phyloP scores from a whole-genome alignment of 2,888 invertebrate genomes.

The Lasioglossum figueresi region DNA sequence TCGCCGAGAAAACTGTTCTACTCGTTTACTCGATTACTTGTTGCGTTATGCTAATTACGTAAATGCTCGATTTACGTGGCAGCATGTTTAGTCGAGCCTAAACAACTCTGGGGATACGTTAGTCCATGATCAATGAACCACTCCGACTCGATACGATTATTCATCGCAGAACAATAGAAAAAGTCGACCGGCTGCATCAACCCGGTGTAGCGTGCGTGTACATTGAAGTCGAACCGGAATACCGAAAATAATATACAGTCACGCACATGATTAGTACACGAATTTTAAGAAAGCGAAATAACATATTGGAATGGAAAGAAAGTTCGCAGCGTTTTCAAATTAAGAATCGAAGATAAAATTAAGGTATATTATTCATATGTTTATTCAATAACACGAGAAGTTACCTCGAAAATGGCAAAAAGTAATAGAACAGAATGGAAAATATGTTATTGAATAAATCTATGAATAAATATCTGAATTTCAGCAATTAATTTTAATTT shows the following conservation, averaged over 20 bases:
- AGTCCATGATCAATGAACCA: slow-evolving; percentile 46
- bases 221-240: not conserved
- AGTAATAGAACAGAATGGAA: too few relatives aligned
- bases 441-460: too few relatives aligned
- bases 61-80: slow-evolving; percentile 48
- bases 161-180: slow-evolving; percentile 45
- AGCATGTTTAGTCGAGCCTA: slow-evolving; percentile 32
- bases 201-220: slow-evolving; percentile 2
- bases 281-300: too few relatives aligned
- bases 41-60: slow-evolving; percentile 44
- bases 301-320: too few relatives aligned
- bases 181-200: slow-evolving; percentile 8
- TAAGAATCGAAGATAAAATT: too few relatives aligned
- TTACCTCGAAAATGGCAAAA: too few relatives aligned
- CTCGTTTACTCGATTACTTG: slow-evolving; percentile 56
- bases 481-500: too few relatives aligned
- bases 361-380: too few relatives aligned
- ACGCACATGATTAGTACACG: too few relatives aligned
- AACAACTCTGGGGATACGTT: slow-evolving; percentile 42
- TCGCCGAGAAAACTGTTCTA: slow-evolving; percentile 41
- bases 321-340: too few relatives aligned
- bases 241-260: slow-evolving; percentile 9
- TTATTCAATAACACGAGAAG: too few relatives aligned
- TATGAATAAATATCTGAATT: too few relatives aligned
- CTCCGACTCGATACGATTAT: slow-evolving; percentile 47